Conservation (phyloP, 2,797 vertebrate genomes). For the Meriones psammophilus region DNA sequence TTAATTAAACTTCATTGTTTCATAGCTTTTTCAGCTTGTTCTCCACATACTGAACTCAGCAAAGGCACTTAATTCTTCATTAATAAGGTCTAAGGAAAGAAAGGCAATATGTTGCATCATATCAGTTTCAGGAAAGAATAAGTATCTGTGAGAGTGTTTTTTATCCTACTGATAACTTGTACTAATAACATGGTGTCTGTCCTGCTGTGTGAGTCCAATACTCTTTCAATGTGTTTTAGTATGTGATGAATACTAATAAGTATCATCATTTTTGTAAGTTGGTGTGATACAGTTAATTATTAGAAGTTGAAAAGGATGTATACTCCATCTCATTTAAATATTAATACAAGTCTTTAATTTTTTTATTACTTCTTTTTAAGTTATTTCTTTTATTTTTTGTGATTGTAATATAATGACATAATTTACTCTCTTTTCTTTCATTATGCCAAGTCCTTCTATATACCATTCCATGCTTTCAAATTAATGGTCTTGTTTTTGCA, state of each 20-base stretch:
- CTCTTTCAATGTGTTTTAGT: background rate
- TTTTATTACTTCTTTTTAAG: background rate
- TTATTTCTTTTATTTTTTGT: background rate
- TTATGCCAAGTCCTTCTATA: background rate
- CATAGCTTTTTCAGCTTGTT: background rate
- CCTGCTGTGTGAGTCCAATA: background rate
- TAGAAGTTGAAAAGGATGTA: background rate
- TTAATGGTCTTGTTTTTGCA: background rate
- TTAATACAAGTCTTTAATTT: background rate
- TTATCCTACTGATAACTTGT: background rate
- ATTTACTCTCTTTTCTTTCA: background rate
- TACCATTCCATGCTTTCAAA: background rate
- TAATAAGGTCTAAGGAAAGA: background rate
- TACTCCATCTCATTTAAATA: background rate
- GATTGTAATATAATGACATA: background rate
- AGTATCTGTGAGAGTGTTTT: background rate
- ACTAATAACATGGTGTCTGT: background rate
- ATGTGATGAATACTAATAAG: background rate
- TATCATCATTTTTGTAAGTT: background rate
- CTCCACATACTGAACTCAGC: background rate
- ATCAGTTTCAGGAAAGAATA: conserved; percentile 4
- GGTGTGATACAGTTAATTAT: background rate
- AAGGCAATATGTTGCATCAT: background rate
- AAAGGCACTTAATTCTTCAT: conserved; percentile 23
- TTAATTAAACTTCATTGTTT: conserved; percentile 18